Base-by-base conservation (phyloP, 2,888 invertebrate species). In the Merodon equestris region DNA sequence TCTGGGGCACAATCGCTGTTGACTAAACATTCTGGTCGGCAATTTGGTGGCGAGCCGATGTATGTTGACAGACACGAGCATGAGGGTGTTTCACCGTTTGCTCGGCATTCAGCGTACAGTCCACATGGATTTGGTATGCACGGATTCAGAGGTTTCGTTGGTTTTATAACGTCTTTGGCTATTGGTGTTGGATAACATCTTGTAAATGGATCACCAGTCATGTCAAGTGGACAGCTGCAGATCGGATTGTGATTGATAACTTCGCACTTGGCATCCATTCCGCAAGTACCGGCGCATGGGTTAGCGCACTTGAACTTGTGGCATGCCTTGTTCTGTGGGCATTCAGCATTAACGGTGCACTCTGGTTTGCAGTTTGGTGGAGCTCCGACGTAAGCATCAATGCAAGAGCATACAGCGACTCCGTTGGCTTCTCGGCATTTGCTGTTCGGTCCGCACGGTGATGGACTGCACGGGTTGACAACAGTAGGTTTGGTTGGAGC, bases 331-430 rank as follows among this genome's bases (percentile, higher is more conserved):
- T 93, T 93, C 82, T 93, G 93, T 34, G 93, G 91, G 87, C 96
- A 96, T 86, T 96, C 95, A 3, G 94, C 91, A 84, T 95, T 95
- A 0, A 94, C 93, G 7, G 94, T 92, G 87, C 96, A 96, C 88
- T 96, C 96, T 1, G 95, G 95, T 77, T 93, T 92, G 86, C 96
- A 96, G 84, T 93, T 93, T 4, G 95, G 95, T 47, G 96, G 95
- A 60, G 91, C 90, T n/a, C 95, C 95, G 57, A 92, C 90, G 85
- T 94, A 94, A 38, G 91, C 91, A 57, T 92, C 91, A 67, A 93
- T 88, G 83, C 96, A 96, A 0, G 94, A 94, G 86, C 96, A 96
- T 4, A 95, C 93, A 0, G 94, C 94, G 83, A 92, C 91, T 10
- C 91, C 91, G 84, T 94, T 94, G 1, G 92, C 86, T 74, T 92